phyloP scores from a whole-genome alignment of 2,888 invertebrate genomes.

The Tetragonula carbonaria region DNA sequence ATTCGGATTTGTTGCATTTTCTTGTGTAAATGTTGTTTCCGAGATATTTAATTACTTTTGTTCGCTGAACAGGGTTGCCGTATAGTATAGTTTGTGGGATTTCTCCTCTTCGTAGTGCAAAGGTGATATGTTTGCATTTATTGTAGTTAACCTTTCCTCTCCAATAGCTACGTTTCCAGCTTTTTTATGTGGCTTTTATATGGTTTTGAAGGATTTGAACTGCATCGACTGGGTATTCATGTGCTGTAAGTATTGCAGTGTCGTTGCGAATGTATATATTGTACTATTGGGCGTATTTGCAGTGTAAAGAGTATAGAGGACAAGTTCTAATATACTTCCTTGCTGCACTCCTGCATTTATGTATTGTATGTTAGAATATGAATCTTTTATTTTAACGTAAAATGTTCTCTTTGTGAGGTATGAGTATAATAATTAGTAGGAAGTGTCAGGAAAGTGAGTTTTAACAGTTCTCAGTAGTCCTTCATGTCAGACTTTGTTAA shows the following conservation, averaged over 20 bases:
- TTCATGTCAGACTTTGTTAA: slow-evolving; percentile 66
- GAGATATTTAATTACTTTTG: slow-evolving; percentile 53
- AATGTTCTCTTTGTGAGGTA: slow-evolving; percentile 3
- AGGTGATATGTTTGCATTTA: slow-evolving; percentile 1
- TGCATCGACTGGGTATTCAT: background rate
- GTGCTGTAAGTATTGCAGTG: background rate
- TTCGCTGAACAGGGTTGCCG: slow-evolving; percentile 38
- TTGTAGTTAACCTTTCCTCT: background rate
- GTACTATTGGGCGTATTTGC: background rate
- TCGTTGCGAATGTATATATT: background rate
- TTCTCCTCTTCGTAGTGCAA: background rate
- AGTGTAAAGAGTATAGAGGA: background rate
- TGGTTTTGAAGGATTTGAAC: background rate
- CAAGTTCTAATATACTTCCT: background rate
- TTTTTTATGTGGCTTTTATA: background rate
- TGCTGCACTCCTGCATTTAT: background rate
- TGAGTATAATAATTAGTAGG: slow-evolving; percentile 36
- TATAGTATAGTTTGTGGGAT: slow-evolving; percentile 39
- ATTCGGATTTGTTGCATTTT: slow-evolving; percentile 42
- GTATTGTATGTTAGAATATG: background rate
- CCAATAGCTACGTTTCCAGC: background rate
- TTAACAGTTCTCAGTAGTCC: slow-evolving; percentile 55
- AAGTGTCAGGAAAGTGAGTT: slow-evolving; percentile 8
- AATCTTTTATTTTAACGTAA: background rate
- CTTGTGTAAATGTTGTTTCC: slow-evolving; percentile 20